Evolutionary conservation across 2,888 invertebrate genomes (phyloP).

Genomic region (Acleris sparsana): DNA sequence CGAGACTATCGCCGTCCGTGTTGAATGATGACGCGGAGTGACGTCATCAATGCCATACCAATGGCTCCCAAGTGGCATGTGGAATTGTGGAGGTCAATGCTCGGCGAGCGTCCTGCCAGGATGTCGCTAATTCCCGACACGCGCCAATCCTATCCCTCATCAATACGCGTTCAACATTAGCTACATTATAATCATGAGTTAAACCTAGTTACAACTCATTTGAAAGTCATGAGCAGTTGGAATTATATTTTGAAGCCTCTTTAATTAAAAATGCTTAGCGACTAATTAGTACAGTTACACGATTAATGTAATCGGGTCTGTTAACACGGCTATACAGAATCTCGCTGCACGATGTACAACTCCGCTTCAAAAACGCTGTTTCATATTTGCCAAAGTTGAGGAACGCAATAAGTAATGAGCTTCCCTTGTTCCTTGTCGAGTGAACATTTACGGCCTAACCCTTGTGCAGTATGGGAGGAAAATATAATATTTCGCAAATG

Average conservation of each 20-base stretch:
- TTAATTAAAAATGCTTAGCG: conserved; percentile 36
- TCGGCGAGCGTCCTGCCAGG: conserved; percentile 72
- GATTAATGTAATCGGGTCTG: conserved; percentile 30
- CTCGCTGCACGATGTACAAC: conserved; percentile 21
- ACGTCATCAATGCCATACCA: conserved; percentile 18
- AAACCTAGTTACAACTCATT: conserved; percentile 31
- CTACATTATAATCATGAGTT: conserved; percentile 31
- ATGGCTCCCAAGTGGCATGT: conserved; percentile 31
- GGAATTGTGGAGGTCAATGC: conserved; percentile 61
- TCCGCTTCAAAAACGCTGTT: conserved; percentile 13
- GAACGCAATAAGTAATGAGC: conserved; percentile 24
- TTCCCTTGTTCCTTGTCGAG: conserved; percentile 24
- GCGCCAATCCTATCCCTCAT: conserved; percentile 55
- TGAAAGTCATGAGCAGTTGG: conserved; percentile 34
- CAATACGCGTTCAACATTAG: conserved; percentile 43
- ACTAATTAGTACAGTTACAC: conserved; percentile 38
- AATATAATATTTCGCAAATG: conserved; percentile 15
- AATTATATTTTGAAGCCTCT: conserved; percentile 29
- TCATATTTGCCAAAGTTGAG: conserved; percentile 17
- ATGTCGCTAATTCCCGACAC: conserved; percentile 75
- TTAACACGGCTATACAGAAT: conserved; percentile 24
- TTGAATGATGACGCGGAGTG: conserved; percentile 11
- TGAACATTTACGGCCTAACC: conserved; percentile 28
- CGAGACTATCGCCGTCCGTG: not conserved
- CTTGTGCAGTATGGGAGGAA: conserved; percentile 22